Percentiles rank a stretch among this genome's conserved stretches.
Conservation (phyloP, 2,797 vertebrate genomes). For the Sebastes taczanowskii region DNA sequence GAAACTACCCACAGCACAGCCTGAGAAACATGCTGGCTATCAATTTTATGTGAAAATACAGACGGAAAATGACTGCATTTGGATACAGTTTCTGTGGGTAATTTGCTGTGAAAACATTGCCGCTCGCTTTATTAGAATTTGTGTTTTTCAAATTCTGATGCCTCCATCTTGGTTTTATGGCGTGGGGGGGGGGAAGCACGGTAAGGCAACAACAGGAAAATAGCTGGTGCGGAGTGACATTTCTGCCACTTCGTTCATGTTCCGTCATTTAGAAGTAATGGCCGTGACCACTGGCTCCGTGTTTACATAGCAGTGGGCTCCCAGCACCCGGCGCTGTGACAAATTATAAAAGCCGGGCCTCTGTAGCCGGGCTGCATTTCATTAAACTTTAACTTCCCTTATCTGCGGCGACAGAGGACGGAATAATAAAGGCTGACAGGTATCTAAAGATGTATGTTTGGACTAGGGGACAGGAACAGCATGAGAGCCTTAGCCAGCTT, state of each 20-base stretch:
- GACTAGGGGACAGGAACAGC: constrained; percentile 83
- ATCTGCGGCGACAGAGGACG: constrained; percentile 78
- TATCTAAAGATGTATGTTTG: constrained; percentile 84
- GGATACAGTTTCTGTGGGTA: constrained; percentile 59
- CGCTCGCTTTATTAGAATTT: constrained; percentile 63
- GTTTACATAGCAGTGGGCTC: constrained; percentile 85
- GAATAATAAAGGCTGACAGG: constrained; percentile 85
- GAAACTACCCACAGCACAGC: constrained; percentile 30
- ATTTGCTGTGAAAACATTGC: constrained; percentile 67
- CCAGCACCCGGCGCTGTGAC: constrained; percentile 82
- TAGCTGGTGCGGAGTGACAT: constrained; percentile 69
- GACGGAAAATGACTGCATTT: constrained; percentile 71
- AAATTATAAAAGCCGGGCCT: constrained; percentile 86
- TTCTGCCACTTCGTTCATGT: constrained; percentile 74
- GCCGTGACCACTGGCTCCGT: constrained; percentile 78
- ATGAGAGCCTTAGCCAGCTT: constrained; percentile 78
- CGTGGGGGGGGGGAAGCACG: neutral
- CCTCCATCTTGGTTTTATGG: constrained; percentile 58
- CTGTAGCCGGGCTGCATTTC: constrained; percentile 84
- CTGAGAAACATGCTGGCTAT: constrained; percentile 58
- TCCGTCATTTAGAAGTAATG: constrained; percentile 85
- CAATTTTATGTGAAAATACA: constrained; percentile 71
- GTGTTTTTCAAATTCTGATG: constrained; percentile 61
- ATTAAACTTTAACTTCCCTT: constrained; percentile 88
- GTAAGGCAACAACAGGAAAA: constrained; percentile 72